Evolutionary conservation across 2,888 invertebrate species (phyloP), one percentile per base, ranked within the genome.

Genomic region (Drepana falcataria): DNA sequence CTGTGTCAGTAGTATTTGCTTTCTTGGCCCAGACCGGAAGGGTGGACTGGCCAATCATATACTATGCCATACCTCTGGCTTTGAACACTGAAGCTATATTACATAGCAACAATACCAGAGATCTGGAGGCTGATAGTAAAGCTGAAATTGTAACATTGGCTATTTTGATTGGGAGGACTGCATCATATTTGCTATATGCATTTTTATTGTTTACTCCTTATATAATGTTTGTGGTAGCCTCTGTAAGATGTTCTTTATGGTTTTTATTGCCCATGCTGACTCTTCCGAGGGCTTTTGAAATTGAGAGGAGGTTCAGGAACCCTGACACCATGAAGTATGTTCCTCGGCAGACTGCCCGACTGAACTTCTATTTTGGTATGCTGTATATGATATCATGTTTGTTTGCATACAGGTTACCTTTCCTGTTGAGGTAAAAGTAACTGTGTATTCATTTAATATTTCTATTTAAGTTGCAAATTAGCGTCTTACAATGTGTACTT

Each of bases 131-230:
- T 57, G 98, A 98, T 77, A 93, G 94, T 59, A 94, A 94, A 78
- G 98, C 96, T 51, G 98, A 98, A 60, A 98, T 98, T 71, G 97
- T 98, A 0, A 99, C 98, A 21, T 87, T 98, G 69, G 98, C 98
- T n/a, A 98, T 98, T 75, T 86, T 98, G 54, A 95, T 98, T 64
- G 98, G 98, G 35, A 95, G 95, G 74, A 97, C 97, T 47, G 95
- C 96, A 59, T 98, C 98, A 4, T 97, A 98, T 84, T 94, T 98
- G 59, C 90, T 98, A 35, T 98, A 97, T 86, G 96, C 97, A 55
- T 94, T 97, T 87, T 91, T 98, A 61, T 86, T 98, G 35, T 98
- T 98, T 79, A 94, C 95, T 51, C 98, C 98, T 1, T 98, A 98
- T 73, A 95, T 97, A 55, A 93, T 96, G 81, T 96, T 98, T 85